Conservation (phyloP, 2,113 vertebrate genomes). For the Dicentrarchus labrax region DNA sequence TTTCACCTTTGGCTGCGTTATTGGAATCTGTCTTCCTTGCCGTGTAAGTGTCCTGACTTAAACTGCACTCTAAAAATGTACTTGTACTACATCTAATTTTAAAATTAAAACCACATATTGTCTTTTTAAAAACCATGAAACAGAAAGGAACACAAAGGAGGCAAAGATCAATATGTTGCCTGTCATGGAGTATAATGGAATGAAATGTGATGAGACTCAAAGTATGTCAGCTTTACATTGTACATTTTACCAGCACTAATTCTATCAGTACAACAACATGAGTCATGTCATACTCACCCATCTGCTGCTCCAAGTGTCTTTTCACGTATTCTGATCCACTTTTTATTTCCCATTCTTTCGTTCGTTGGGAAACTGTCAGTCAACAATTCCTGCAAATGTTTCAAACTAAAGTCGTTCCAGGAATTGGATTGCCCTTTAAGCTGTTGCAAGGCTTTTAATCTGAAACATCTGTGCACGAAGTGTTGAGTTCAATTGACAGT, state of each 20-base stretch:
- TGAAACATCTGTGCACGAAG: background rate
- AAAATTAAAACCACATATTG: background rate
- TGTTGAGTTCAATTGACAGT: background rate
- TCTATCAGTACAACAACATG: background rate
- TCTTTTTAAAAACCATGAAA: background rate
- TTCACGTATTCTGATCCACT: background rate
- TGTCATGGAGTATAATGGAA: background rate
- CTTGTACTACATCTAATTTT: background rate
- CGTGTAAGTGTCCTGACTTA: background rate
- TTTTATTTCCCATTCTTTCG: background rate
- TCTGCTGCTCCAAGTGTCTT: background rate
- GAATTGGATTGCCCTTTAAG: background rate
- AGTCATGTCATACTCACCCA: background rate
- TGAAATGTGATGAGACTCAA: background rate
- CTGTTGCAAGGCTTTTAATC: background rate
- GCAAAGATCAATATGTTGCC: background rate
- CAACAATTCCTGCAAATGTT: background rate
- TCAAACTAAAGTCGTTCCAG: background rate
- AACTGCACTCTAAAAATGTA: background rate
- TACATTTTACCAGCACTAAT: background rate
- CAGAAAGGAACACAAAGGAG: background rate
- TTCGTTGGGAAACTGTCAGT: background rate
- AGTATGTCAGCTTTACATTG: background rate
- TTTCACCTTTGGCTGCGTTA: slow-evolving; percentile 17
- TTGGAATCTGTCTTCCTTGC: background rate